Percentiles rank a stretch among this genome's conserved stretches.
Evolutionary conservation across 2,113 vertebrate species (phyloP).

Genomic region (Todiramphus saurophagus): DNA sequence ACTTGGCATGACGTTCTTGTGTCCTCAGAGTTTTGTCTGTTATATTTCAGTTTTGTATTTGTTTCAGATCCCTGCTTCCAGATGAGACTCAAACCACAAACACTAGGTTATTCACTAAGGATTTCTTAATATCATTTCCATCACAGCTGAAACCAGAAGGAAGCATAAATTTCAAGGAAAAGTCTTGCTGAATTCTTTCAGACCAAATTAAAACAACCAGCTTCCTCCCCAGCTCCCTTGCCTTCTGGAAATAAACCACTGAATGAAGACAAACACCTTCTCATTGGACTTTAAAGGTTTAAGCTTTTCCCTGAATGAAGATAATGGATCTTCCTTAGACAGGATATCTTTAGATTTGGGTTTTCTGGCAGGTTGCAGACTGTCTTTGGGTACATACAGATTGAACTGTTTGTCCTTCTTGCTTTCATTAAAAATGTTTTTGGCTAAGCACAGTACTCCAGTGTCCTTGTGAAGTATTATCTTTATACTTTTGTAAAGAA

Average conservation of each 20-base stretch:
- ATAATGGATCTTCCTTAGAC: background rate
- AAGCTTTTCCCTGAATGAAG: background rate
- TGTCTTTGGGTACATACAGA: background rate
- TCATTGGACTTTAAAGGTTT: background rate
- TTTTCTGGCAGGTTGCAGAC: background rate
- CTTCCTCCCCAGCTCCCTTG: constrained; percentile 26
- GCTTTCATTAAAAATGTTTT: background rate
- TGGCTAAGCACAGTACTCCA: background rate
- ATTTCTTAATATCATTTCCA: constrained; percentile 47
- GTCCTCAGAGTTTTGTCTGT: background rate
- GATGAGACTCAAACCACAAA: background rate
- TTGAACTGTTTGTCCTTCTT: background rate
- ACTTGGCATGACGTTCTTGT: background rate
- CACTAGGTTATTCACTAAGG: constrained; percentile 28
- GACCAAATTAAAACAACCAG: constrained; percentile 22
- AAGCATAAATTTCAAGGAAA: background rate
- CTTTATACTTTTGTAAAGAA: background rate
- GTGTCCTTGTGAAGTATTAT: background rate
- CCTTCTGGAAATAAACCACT: constrained; percentile 39
- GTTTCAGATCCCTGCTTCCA: constrained; percentile 13
- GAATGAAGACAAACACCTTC: background rate
- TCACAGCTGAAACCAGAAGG: constrained; percentile 1
- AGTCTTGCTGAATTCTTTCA: constrained; percentile 35
- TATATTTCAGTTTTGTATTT: background rate
- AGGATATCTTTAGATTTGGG: background rate